Evolutionary conservation across 2,888 invertebrate species (phyloP), one percentile per base, ranked within the genome.

Genomic region (Ochropleura leucogaster): DNA sequence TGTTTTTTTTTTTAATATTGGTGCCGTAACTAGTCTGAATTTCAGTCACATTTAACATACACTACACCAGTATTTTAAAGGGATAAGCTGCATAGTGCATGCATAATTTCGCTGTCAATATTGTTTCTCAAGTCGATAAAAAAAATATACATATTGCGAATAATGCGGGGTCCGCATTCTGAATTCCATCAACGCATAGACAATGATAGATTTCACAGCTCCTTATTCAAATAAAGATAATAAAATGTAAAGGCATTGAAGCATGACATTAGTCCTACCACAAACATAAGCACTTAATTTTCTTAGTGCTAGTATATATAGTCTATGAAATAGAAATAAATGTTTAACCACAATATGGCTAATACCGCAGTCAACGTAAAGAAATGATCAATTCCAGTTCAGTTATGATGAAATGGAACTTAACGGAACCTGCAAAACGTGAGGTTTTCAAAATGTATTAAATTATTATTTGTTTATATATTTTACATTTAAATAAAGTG

Each of bases 191-290:
- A 7, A 40, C 14, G 16, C 64, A 12, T 30, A 16, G 7, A n/a
- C 60, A 10, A 10, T 16, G 16, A 20, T 10, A 30, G 30, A 30
- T 30, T 30, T 30, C 30, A 30, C 30, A 30, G 30, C 30, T 30
- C 30, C 30, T 30, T 30, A 30, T 30, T 30, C 30, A 30, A 30
- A 30, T 30, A 30, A 12, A 67, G 4, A 12, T 51, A 68, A 63
- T 67, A 51, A 66, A 80, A 63, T 44, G 3, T 51, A 53, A 68
- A 85, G 4, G 44, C 63, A 49, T 68, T 68, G 62, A 68, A 60
- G 67, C 74, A 18, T 83, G 55, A 53, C 46, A 71, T 74, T 68
- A 72, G 30, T 72, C 2, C 14, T 63, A 85, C 83, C 84, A 68
- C 83, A 83, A 55, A 73, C 14, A 49, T 55, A 57, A 49, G 20